These are phyloP conservation scores for Orthosia incerta DNA, from an alignment of 2,888 invertebrate genomes.

Conservation along the genomic window DNA sequence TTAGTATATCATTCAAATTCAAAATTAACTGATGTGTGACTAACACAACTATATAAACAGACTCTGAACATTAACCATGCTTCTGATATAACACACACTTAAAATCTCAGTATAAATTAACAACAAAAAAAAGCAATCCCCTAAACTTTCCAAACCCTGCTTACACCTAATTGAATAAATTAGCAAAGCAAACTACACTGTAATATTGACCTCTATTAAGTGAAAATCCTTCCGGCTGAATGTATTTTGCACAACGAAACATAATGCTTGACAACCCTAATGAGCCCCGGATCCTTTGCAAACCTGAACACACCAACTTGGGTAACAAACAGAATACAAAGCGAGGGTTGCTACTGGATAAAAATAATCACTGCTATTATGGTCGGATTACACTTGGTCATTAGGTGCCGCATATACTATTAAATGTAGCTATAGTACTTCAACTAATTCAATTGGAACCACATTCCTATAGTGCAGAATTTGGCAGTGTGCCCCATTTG, in stretches of 20 bases:
- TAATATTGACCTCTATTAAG: conserved; percentile 53
- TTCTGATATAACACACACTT: background rate
- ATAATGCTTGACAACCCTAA: conserved; percentile 64
- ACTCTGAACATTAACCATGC: background rate
- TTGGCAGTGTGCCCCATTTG: conserved; percentile 63
- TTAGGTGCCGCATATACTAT: conserved; percentile 46
- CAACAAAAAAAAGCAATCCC: conserved; percentile 6
- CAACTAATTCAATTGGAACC: conserved; percentile 63
- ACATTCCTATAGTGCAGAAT: conserved; percentile 57
- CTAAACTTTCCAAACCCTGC: conserved; percentile 1
- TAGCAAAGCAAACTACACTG: conserved; percentile 46
- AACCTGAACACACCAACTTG: conserved; percentile 50
- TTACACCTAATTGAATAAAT: conserved; percentile 45
- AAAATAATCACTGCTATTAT: conserved; percentile 59
- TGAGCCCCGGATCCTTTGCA: conserved; percentile 58
- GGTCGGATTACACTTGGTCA: conserved; percentile 49
- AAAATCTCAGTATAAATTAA: conserved; percentile 15
- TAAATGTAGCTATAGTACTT: conserved; percentile 48
- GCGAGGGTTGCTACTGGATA: conserved; percentile 56
- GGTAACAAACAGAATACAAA: conserved; percentile 51
- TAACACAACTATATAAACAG: background rate
- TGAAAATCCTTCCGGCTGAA: conserved; percentile 58
- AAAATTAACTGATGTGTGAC: conserved; percentile 1
- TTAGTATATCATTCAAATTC: conserved; percentile 48
- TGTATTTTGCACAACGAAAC: conserved; percentile 62